Evolutionary conservation across 2,797 vertebrate genomes (phyloP), one percentile per base, ranked within the genome.

Genomic region (Nothura maculosa): DNA sequence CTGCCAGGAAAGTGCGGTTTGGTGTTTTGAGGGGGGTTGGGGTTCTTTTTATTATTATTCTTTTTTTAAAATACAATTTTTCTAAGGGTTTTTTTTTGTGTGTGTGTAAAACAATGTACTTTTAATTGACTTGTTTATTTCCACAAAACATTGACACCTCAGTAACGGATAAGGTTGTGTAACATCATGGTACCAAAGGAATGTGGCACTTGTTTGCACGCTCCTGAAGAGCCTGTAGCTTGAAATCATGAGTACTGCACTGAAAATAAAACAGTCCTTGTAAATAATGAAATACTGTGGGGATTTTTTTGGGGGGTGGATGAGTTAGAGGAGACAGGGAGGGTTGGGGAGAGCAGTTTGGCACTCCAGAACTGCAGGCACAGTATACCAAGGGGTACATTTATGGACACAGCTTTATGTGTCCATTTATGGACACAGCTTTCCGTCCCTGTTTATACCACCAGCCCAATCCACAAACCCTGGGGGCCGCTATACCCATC

Each of bases 51-150:
- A 25, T 17, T 24, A 15, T 22, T 16, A 6, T 68, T 4, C 57
- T 43, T 50, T 79, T 85, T 69, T 43, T 78, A 81, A 95, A 83
- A 83, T 36, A 45, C 12, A 87, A 42, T 18, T 78, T 89, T 34
- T 85, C 11, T 45, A 57, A 58, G 18, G 34, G 75, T 89, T 67
- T 74, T 94, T 30, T 54, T 28, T 52, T 28, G 3, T 55, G n/a
- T n/a, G n/a, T 34, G 38, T 60, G 36, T 12, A 70, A 60, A 17
- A 87, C 43, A 92, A 78, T 64, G 9, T 10, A 48, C 74, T 93
- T 92, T 77, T 87, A 94, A 94, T 77, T 90, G 50, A 66, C 69
- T 72, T 81, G 66, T 92, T 93, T 93, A 89, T 90, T 55, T 47
- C 66, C 6, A 0, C 70, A 93, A 75, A 77, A 47, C 42, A 43